Base-by-base conservation (phyloP, 2,888 invertebrate genomes). In the Lycophotia porphyrea region DNA sequence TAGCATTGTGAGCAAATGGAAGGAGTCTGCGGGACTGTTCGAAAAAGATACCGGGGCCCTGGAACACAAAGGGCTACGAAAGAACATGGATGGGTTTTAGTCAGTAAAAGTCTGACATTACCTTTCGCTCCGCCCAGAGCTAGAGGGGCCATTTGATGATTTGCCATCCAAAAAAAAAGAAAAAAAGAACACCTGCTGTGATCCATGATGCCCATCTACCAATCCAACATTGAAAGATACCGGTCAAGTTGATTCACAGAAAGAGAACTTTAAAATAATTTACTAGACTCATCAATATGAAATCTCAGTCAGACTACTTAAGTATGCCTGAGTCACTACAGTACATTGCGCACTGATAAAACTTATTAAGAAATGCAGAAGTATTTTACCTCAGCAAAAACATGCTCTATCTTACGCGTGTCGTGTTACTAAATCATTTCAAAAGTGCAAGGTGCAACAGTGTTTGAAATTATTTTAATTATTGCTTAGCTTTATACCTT, bases 371-470 rank as follows among this genome's bases (percentile, higher is more conserved):
- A 74, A 80, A 80, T 80, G 27, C 21, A 5, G 9, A 52, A 47
- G 36, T 72, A 58, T 79, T 79, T 55, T 55, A 73, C 24, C 5
- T 63, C 49, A 34, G 42, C 78, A 42, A 27, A 79, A 75, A 81
- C 67, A 18, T 5, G 58, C 67, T n/a, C 34, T 78, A 81, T 81
- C 81, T 58, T 78, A 68, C 78, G 81, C 13, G 58, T 21, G 63
- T 71, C 18, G 5, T 0, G 36, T 81, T 73, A 81, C 73, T 27
- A 67, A 71, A 78, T 21, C 21, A 65, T 80, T 77, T 34, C 66
- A 70, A 76, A 67, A 61, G 5, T 55, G 55, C 39, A n/a, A 67
- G 24, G 49, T 76, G 64, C 27, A 76, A 74, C 18, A 34, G 8
- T 64, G 9, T 63, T 44, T 31, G 1, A n/a, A 34, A 63, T 70